These are phyloP conservation scores for Chelon labrosus DNA, from an alignment of 2,797 vertebrate species.

Conservation along the genomic window DNA sequence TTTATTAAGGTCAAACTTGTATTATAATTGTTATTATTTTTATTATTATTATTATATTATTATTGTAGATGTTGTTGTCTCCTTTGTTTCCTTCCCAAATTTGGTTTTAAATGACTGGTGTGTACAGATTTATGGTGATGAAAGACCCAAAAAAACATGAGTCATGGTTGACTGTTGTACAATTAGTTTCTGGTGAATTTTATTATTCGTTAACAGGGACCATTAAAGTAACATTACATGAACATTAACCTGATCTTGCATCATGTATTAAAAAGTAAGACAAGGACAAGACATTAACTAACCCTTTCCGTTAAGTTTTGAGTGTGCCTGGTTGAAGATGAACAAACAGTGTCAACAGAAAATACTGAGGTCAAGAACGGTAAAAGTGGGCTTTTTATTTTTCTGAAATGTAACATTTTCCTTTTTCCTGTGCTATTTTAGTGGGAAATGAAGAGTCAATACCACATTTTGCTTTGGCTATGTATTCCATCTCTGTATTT, in stretches of 20 bases:
- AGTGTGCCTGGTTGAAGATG: conserved; percentile 74
- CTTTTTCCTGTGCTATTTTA: conserved; percentile 85
- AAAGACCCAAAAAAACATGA: conserved; percentile 33
- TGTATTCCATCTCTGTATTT: conserved; percentile 97
- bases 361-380: conserved; percentile 80
- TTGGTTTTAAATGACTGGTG: conserved; percentile 81
- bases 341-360: conserved; percentile 76
- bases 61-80: conserved; percentile 66
- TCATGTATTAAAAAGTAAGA: conserved; percentile 80
- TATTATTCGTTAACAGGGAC: conserved; percentile 85
- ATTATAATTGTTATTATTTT: conserved; percentile 83
- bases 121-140: conserved; percentile 86
- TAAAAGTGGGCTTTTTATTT: conserved; percentile 89
- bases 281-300: conserved; percentile 81
- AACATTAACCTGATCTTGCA: conserved; percentile 71
- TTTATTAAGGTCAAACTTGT: conserved; percentile 90
- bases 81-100: conserved; percentile 45
- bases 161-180: conserved; percentile 88
- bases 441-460: conserved; percentile 86
- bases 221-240: conserved; percentile 44
- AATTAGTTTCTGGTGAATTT: conserved; percentile 90
- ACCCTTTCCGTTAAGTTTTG: conserved; percentile 69
- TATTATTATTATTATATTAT: conserved; percentile 61
- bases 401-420: conserved; percentile 88
- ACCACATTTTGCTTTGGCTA: conserved; percentile 93